Conservation (phyloP, 2,797 vertebrate genomes). For the Epinephelus coioides region DNA sequence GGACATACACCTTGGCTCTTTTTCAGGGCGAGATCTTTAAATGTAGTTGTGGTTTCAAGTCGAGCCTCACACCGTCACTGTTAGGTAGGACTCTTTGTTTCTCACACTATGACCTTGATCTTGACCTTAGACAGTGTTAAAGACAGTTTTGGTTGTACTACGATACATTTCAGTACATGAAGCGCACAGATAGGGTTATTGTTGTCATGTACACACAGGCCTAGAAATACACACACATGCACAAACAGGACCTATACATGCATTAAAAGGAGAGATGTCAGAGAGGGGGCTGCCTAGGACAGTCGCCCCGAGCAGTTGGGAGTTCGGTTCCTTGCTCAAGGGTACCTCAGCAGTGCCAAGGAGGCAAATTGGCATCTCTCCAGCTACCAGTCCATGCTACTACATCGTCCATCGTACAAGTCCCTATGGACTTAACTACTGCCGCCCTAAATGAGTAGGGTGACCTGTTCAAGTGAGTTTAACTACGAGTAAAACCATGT, state of each 20-base stretch:
- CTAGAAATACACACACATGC: too few species aligned
- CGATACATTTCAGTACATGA: slow-evolving; percentile 18
- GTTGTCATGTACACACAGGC: too few species aligned
- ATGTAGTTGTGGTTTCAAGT: slow-evolving; percentile 35
- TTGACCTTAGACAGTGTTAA: slow-evolving; percentile 31
- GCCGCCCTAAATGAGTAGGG: neutral
- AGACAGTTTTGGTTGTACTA: slow-evolving; percentile 5
- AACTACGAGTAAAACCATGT: neutral
- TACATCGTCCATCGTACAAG: too few species aligned
- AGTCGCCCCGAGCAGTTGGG: too few species aligned
- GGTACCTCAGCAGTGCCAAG: too few species aligned
- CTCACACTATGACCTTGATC: slow-evolving; percentile 13
- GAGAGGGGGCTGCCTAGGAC: too few species aligned
- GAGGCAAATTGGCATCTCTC: too few species aligned
- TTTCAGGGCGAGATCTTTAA: slow-evolving; percentile 65
- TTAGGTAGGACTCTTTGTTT: neutral
- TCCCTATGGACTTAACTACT: too few species aligned
- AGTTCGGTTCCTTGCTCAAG: too few species aligned
- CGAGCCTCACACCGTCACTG: neutral
- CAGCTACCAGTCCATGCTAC: too few species aligned
- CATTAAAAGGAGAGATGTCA: too few species aligned
- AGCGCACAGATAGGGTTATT: neutral
- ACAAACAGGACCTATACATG: too few species aligned
- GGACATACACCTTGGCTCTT: slow-evolving; percentile 59
- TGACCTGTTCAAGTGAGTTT: neutral